Evolutionary conservation across 1,140 invertebrate genomes (phyloP), one percentile per base, ranked within the genome.

Genomic region (Stegodyphus dumicola): DNA sequence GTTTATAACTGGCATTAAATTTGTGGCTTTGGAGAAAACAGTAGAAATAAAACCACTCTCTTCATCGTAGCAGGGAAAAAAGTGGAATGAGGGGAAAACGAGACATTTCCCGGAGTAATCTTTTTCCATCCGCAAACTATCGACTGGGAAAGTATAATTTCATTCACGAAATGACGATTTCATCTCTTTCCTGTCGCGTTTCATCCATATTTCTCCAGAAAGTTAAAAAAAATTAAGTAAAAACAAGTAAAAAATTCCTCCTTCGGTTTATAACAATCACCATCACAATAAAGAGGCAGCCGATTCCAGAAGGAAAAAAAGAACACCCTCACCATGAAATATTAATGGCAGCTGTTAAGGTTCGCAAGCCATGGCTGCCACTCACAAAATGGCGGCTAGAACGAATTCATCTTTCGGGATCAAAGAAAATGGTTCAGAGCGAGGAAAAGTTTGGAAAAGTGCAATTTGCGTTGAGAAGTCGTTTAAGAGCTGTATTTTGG

Each of bases 311-410:
- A 11, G 15, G 15, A 70, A 70, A 70, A 33, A 33, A 33, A 33
- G 3, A 33, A 33, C 33, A 33, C 33, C 33, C 33, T 33, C 33
- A 33, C 48, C 73, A 75, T 75, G 73, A 75, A 75, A 75, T 75
- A 75, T 75, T 75, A 75, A 75, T 56, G 54, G 51, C 73, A 53
- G 51, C 73, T 75, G 73, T 56, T 75, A 75, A 75, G 73, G 51
- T 75, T 75, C 51, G 53, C 54, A 9, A 49, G 33, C 70, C 33
- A 17, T 49, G 15, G 17, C 49, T 65, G 64, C 13, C 51, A 15
- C 33, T 49, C 73, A 17, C 54, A 53, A 56, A 75, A 75, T 75
- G 52, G 52, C 11, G 52, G n/a, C 73, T 15, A 75, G 6, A 17
- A 9, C n/a, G 51, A 75, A 54, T 75, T 33, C 51, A 75, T 75